Base-by-base conservation (phyloP, 2,113 vertebrate species). In the Indicator indicator region DNA sequence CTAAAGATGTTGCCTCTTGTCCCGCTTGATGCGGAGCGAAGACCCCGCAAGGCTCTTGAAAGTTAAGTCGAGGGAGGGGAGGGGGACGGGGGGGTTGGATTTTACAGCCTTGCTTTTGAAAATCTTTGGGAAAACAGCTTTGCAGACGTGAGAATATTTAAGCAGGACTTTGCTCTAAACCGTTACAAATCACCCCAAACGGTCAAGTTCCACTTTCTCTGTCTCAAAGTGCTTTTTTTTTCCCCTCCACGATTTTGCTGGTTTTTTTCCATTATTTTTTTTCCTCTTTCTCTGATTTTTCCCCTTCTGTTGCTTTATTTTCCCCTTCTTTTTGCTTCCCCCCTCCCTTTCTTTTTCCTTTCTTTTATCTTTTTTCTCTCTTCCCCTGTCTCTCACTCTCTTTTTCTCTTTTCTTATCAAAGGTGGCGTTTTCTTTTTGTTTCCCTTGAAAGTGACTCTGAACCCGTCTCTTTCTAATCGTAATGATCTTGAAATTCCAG, bases 361-460 rank as follows among this genome's bases (percentile, higher is more conserved):
- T 0, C 2, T 8, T 3, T 2, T 9, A 3, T 4, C 1, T 3
- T 11, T 16, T n/a, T 46, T 30, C 68, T 68, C 16, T 6, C 26
- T 26, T 24, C 33, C 8, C 32, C 16, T 69, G 44, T n/a, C 65
- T n/a, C 27, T 36, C 33, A 36, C 26, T 17, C 17, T 52, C 20
- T 56, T 21, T 42, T 42, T 85, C 46, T 1, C 10, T 5, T 4
- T 1, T 3, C 71, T 69, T 0, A 85, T 33, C 28, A 82, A 76
- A 87, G 64, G 80, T 42, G 54, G 28, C 82, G 24, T 89, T 95
- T 91, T 89, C 85, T 93, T 89, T 94, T 87, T 81, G 70, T 94
- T 95, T 93, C 92, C 93, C 95, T 96, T 97, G 97, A 68, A 96
- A 96, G 81, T 97, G 95, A 95, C 95, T 97, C 93, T 97, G 97